Evolutionary conservation across 2,113 vertebrate genomes (phyloP).

Genomic region (Oryzias curvinotus): DNA sequence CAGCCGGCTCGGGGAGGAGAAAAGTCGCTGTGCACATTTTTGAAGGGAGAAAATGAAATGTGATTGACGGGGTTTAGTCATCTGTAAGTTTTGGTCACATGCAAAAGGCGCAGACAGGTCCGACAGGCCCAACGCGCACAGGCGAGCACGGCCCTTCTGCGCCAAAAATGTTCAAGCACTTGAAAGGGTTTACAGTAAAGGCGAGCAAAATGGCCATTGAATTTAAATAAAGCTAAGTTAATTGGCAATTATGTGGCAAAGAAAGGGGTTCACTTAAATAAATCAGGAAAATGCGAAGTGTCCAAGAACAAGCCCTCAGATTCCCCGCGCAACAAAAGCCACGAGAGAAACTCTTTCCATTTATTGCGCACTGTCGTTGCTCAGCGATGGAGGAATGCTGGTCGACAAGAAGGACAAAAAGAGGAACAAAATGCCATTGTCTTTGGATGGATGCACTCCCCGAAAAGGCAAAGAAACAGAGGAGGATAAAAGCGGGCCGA

Average conservation of each 20-base stretch:
- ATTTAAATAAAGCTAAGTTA: conserved; percentile 60
- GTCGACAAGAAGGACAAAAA: conserved; percentile 83
- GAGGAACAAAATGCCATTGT: conserved; percentile 92
- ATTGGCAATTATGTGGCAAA: conserved; percentile 65
- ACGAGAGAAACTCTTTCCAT: conserved; percentile 63
- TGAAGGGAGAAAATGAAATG: conserved; percentile 35
- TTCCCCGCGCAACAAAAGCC: conserved; percentile 69
- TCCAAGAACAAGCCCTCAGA: conserved; percentile 51
- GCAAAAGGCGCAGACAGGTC: background rate
- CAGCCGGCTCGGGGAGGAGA: conserved; percentile 51
- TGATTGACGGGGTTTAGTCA: background rate
- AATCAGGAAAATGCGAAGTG: conserved; percentile 71
- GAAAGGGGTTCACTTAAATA: conserved; percentile 75
- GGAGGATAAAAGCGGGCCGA: conserved; percentile 56
- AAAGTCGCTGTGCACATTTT: conserved; percentile 31
- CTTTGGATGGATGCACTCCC: conserved; percentile 78
- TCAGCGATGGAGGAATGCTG: conserved; percentile 85
- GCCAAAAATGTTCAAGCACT: background rate
- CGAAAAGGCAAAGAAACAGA: conserved; percentile 69
- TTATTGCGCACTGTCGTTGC: conserved; percentile 69
- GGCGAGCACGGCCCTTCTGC: background rate
- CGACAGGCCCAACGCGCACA: background rate
- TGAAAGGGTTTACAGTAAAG: conserved; percentile 71
- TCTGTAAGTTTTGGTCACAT: conserved; percentile 5
- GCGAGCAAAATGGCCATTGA: conserved; percentile 54